A percentile compares a stretch with the other conserved stretches of the same genome.
phyloP scores from a whole-genome alignment of 2,888 invertebrate species.

The Chaitophorus viminalis region DNA sequence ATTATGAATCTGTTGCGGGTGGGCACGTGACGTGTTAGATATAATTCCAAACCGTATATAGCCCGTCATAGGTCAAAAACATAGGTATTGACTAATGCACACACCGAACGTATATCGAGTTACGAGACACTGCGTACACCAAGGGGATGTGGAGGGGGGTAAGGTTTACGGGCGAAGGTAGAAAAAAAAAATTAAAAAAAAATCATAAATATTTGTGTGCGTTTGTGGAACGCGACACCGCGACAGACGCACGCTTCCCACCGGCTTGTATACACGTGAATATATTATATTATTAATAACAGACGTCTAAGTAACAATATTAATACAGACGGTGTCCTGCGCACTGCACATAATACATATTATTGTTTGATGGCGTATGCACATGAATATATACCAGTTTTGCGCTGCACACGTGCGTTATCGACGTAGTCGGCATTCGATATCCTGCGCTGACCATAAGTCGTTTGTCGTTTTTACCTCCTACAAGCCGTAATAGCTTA shows the following conservation, averaged over 20 bases:
- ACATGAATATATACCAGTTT: background rate
- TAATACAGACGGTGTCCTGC: background rate
- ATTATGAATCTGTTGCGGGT: background rate
- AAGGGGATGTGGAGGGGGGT: too few species aligned
- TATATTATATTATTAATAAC: too few species aligned
- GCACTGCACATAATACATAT: background rate
- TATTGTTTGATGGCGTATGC: background rate
- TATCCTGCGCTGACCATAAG: background rate
- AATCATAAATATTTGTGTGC: background rate
- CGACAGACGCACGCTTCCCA: background rate
- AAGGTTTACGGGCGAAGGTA: too few species aligned
- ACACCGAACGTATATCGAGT: background rate
- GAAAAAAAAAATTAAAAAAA: background rate
- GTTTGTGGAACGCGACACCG: constrained; percentile 1
- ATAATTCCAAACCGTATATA: background rate
- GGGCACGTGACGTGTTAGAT: background rate
- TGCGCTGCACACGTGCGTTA: background rate
- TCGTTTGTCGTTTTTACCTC: background rate
- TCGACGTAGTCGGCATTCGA: background rate
- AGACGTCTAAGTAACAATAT: background rate
- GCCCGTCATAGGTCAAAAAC: too few species aligned
- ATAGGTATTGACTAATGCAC: background rate
- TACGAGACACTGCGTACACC: background rate
- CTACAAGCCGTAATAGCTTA: background rate
- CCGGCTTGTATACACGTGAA: background rate